Percentiles rank a stretch among this genome's conserved stretches.
These are phyloP conservation scores for Drosophila insularis DNA, from an alignment of 1,140 invertebrate species.

Conservation along the genomic window DNA sequence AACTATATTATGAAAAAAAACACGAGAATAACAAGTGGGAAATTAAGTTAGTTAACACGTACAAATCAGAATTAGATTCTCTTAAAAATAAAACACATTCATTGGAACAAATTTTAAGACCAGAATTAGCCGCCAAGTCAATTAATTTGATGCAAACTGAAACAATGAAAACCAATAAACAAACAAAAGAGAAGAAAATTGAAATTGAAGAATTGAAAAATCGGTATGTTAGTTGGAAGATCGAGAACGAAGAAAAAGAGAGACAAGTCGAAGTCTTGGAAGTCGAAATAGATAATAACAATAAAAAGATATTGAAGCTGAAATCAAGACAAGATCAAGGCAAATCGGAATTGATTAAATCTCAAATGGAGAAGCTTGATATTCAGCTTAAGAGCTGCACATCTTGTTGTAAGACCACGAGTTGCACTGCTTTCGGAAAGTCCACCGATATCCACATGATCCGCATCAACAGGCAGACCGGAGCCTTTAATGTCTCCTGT, in stretches of 20 bases:
- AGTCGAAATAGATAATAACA: not conserved
- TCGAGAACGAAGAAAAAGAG: no score
- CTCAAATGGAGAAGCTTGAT: not conserved
- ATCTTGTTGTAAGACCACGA: not conserved
- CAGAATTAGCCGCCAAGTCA: not conserved
- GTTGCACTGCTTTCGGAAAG: slow-evolving; percentile 5
- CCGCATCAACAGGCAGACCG: not conserved
- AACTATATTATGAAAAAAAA: not conserved
- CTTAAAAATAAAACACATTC: not conserved
- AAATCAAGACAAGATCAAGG: not conserved
- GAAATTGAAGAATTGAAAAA: not conserved
- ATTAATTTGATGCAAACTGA: no score
- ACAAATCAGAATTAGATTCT: not conserved
- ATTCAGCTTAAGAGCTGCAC: not conserved
- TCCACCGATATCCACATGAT: slow-evolving; percentile 17
- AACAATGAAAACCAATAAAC: not conserved
- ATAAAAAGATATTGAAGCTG: not conserved
- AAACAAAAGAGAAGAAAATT: not conserved
- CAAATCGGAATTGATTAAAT: not conserved
- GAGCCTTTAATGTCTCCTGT: slow-evolving; percentile 31
- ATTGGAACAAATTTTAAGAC: not conserved
- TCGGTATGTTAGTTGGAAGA: no score
- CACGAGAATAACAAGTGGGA: not conserved
- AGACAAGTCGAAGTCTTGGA: no score
- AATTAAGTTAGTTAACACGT: not conserved